Evolutionary conservation across 2,113 vertebrate species (phyloP).

Genomic region (Mustelus asterias): DNA sequence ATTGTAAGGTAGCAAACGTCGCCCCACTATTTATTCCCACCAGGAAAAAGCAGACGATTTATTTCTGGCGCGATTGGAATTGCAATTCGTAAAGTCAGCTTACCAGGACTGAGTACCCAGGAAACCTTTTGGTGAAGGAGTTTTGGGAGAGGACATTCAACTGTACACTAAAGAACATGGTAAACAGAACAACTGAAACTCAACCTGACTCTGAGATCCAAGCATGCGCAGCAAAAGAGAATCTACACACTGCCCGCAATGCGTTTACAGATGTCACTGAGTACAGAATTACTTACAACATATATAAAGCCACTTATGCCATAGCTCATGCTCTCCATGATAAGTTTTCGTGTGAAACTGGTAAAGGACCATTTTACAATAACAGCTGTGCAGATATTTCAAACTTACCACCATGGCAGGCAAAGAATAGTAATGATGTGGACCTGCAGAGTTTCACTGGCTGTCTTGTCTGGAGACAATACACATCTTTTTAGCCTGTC

Average conservation of each 20-base stretch:
- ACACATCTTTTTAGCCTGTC: no score
- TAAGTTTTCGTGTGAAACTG: constrained; percentile 51
- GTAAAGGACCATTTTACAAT: constrained; percentile 31
- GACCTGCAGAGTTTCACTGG: no score
- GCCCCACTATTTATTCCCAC: no score
- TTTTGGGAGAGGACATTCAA: constrained; percentile 57
- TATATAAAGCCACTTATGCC: constrained; percentile 61
- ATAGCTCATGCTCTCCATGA: constrained; percentile 55
- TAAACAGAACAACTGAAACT: constrained; percentile 16
- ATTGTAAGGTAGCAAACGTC: no score
- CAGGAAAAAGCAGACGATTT: not conserved
- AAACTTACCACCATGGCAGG: constrained; percentile 48
- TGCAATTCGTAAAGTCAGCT: constrained; percentile 55
- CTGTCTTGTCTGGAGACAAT: no score
- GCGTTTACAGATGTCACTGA: constrained; percentile 55
- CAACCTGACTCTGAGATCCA: no score
- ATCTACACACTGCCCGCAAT: constrained; percentile 42
- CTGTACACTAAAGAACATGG: constrained; percentile 48
- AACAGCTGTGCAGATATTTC: constrained; percentile 50
- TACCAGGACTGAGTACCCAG: constrained; percentile 46
- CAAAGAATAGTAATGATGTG: no score
- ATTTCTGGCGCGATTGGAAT: constrained; percentile 42
- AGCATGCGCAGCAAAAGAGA: constrained; percentile 53
- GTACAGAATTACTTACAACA: constrained; percentile 56
- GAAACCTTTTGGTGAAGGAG: constrained; percentile 49